A percentile compares a stretch with the other conserved stretches of the same genome.
Evolutionary conservation across 1,140 invertebrate species (phyloP).

Genomic region (Macrobrachium nipponense): DNA sequence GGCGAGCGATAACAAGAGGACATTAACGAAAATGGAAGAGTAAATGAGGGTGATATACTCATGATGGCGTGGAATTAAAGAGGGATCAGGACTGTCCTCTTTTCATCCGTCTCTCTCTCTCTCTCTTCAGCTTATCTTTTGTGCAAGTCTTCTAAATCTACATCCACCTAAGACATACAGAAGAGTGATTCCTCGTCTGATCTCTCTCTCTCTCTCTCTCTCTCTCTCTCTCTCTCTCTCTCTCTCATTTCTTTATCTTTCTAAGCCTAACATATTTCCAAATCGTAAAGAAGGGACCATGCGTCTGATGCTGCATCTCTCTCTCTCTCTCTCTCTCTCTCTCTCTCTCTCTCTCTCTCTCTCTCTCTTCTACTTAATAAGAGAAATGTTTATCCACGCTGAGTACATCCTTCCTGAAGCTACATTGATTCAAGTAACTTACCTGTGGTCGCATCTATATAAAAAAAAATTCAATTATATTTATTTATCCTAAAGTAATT

Average conservation of each 20-base stretch:
- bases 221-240: not conserved
- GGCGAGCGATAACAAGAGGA: not conserved
- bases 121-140: not conserved
- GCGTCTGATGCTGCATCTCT: not conserved
- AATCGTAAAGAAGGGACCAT: not conserved
- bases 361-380: not conserved
- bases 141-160: too few species aligned
- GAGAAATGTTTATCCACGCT: too few species aligned
- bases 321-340: constrained; percentile 25
- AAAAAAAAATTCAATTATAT: too few species aligned
- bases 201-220: not conserved
- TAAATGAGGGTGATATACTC: not conserved
- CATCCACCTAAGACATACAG: too few species aligned
- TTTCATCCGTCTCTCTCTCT: not conserved
- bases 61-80: not conserved
- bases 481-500: too few species aligned
- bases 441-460: too few species aligned
- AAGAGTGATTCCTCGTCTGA: not conserved
- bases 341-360: not conserved
- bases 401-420: too few species aligned
- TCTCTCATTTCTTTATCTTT: not conserved
- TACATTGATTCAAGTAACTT: too few species aligned
- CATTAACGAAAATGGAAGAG: not conserved
- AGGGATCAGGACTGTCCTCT: not conserved
- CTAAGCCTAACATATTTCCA: not conserved